Evolutionary conservation across 2,797 vertebrate species (phyloP), one percentile per base, ranked within the genome.

Genomic region (Decapterus maruadsi): DNA sequence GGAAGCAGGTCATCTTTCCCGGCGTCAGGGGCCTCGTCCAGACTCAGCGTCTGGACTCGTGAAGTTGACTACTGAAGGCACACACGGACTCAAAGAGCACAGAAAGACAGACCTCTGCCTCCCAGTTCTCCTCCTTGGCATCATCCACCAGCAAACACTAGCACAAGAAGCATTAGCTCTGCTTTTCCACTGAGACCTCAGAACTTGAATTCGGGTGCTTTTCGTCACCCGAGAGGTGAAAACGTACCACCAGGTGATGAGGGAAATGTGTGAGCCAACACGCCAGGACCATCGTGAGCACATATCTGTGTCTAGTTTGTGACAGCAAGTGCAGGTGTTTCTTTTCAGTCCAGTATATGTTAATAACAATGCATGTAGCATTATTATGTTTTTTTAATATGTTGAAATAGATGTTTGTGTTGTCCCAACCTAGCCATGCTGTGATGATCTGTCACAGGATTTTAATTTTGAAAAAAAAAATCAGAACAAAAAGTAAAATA

Each of bases 101-200:
- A 91, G 83, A 78, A 72, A 67, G 79, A 88, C 77, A 19, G 36
- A 75, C 61, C 22, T 73, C 80, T 74, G 75, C 85, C 89, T 87
- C 90, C 85, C 94, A 0, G 95, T 93, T 81, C 95, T 96, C 85
- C 96, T 96, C 86, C 94, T 95, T 0, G 94, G 95, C 81, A 96
- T 96, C 93, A 95, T 97, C 77, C 96, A 92, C 92, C 91, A 92
- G 90, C 92, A 93, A 90, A 87, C 74, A 83, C 67, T 71, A 87
- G 91, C 89, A 90, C 91, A 92, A 87, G 69, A 85, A 87, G 86
- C 84, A 72, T 87, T 48, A 75, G 77, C 83, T 88, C 82, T 83
- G 86, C 88, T 91, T 90, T 87, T 85, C 77, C 84, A 83, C 80
- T 81, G 57, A 90, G 85, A 91, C 92, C 91, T 91, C 90, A 87